A percentile compares a stretch with the other conserved stretches of the same genome.
These are phyloP conservation scores for Salminus brasiliensis DNA, from an alignment of 2,113 vertebrate genomes.

Conservation along the genomic window DNA sequence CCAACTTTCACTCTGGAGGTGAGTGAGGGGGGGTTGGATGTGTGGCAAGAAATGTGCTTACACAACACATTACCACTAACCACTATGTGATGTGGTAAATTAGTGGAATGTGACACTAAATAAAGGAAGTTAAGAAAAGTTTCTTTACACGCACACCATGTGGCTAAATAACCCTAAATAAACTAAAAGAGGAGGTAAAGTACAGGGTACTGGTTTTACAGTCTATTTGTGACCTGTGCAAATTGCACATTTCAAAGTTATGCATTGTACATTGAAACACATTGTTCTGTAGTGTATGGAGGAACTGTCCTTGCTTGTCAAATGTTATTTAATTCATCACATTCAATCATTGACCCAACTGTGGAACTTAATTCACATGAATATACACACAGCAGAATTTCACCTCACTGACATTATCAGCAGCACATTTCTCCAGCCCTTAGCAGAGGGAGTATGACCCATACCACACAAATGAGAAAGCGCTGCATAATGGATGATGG, in stretches of 20 bases:
- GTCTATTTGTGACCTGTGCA: too few relatives aligned
- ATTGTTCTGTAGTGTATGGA: neutral
- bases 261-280: neutral
- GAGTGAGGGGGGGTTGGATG: too few relatives aligned
- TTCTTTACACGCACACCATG: too few relatives aligned
- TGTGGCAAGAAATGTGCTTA: neutral
- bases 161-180: too few relatives aligned
- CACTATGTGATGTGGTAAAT: too few relatives aligned
- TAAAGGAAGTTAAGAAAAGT: too few relatives aligned
- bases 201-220: too few relatives aligned
- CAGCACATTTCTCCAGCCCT: constrained; percentile 26
- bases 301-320: neutral
- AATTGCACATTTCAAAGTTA: constrained; percentile 1
- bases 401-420: constrained; percentile 8
- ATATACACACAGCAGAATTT: neutral
- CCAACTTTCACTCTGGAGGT: neutral
- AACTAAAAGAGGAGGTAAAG: too few relatives aligned
- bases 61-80: too few relatives aligned
- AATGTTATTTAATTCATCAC: neutral
- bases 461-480: constrained; percentile 15
- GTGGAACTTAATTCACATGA: neutral
- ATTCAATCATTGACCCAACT: neutral
- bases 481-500: constrained; percentile 16
- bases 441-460: constrained; percentile 2
- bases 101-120: too few relatives aligned